Evolutionary conservation across 2,888 invertebrate genomes (phyloP).

Genomic region (Biston stratarius): DNA sequence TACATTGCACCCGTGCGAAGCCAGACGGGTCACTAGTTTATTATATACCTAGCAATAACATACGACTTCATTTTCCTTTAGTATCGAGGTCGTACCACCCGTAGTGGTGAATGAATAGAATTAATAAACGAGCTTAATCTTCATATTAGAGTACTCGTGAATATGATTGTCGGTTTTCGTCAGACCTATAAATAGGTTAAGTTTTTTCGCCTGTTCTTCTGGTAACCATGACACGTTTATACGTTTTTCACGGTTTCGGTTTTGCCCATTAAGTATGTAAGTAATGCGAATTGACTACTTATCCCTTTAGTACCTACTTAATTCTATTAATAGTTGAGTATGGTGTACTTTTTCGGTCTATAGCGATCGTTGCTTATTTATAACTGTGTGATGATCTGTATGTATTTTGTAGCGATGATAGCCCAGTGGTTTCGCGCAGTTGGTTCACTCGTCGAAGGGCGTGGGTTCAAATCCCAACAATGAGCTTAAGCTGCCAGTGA

Average conservation of each 20-base stretch:
- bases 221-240: conserved; percentile 13
- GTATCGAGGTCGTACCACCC: conserved; percentile 54
- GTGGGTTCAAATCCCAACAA: no score
- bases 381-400: no score
- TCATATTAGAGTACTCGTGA: conserved; percentile 10
- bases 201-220: conserved; percentile 6
- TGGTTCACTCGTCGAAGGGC: no score
- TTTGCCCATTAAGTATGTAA: conserved; percentile 1
- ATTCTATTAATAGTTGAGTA: background rate
- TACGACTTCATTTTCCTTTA: conserved; percentile 28
- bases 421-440: no score
- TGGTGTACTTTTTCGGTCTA: no score
- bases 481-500: no score
- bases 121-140: conserved; percentile 2
- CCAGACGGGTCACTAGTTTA: no score
- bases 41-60: background rate
- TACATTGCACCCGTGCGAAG: no score
- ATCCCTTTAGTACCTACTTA: background rate
- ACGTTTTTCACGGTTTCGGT: background rate
- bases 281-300: conserved; percentile 1
- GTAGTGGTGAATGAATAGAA: conserved; percentile 63
- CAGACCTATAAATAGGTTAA: background rate
- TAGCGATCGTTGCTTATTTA: no score
- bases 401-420: no score
- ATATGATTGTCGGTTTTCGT: conserved; percentile 5